Evolutionary conservation across 1,140 invertebrate genomes (phyloP).

Genomic region (Gonioctena quinquepunctata): DNA sequence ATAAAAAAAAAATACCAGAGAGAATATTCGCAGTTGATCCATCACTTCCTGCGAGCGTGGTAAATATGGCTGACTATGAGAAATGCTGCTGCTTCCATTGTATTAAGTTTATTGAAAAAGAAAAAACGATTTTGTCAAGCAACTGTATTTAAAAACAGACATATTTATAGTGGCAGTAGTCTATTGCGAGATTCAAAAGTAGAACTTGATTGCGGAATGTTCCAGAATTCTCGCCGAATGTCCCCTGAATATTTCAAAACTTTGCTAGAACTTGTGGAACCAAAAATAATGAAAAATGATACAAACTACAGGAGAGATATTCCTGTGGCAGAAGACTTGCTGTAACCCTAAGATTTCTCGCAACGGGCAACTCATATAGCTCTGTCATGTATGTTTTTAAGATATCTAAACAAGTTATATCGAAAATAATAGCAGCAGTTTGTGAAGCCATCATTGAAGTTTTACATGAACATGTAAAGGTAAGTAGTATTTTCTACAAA

Average conservation of each 20-base stretch:
- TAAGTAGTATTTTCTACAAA: no score
- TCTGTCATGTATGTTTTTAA: not conserved
- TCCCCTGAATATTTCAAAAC: constrained; percentile 3
- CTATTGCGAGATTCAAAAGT: not conserved
- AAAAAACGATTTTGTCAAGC: constrained; percentile 25
- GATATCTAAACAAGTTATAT: constrained; percentile 4
- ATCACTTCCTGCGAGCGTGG: constrained; percentile 31
- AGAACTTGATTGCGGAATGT: constrained; percentile 1
- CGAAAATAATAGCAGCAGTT: constrained; percentile 1
- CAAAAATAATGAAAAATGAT: not conserved
- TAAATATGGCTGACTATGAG: constrained; percentile 49
- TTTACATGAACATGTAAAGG: not conserved
- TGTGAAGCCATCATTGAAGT: constrained; percentile 1
- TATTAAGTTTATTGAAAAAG: constrained; percentile 38
- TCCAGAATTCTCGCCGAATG: not conserved
- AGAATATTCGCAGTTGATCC: constrained; percentile 28
- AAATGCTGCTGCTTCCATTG: constrained; percentile 34
- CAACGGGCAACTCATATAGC: constrained; percentile 5
- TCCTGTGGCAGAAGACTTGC: not conserved
- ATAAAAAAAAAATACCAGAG: no score
- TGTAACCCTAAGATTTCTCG: not conserved
- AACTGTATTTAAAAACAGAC: constrained; percentile 17
- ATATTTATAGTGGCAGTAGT: no score
- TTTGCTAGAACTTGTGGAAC: not conserved
- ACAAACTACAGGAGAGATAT: not conserved